Evolutionary conservation across 53 echinoderm and acorn worm genomes (phyloP).

Genomic region (Paelopatides confundens): DNA sequence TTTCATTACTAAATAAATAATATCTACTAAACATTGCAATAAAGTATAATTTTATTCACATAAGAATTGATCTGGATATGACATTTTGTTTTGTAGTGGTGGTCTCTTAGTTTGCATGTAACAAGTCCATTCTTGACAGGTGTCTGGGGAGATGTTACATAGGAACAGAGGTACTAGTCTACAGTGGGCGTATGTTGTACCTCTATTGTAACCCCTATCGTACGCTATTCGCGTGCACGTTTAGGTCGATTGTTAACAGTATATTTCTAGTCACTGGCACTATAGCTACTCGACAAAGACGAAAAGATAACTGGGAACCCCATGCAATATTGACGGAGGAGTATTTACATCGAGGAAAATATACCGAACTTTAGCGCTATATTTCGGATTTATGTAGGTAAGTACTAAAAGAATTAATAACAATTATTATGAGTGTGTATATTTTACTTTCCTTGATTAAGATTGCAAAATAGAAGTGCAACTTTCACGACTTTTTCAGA

Average conservation of each 20-base stretch:
- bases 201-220: slow-evolving; percentile 11
- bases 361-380: too few relatives aligned
- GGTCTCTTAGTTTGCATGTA: background rate
- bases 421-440: too few relatives aligned
- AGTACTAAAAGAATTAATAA: too few relatives aligned
- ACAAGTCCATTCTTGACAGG: slow-evolving; percentile 5
- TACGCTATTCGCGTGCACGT: slow-evolving; percentile 18
- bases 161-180: background rate
- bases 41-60: background rate
- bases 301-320: too few relatives aligned
- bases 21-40: too few relatives aligned
- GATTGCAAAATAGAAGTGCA: too few relatives aligned
- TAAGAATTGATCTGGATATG: background rate
- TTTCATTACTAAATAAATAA: too few relatives aligned
- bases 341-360: too few relatives aligned
- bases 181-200: slow-evolving; percentile 32
- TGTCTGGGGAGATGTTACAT: background rate
- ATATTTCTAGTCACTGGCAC: background rate
- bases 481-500: too few relatives aligned
- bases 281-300: background rate
- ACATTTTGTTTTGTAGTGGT: background rate
- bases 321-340: too few relatives aligned
- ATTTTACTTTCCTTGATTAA: too few relatives aligned
- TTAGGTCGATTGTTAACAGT: background rate
- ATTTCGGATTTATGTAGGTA: too few relatives aligned